phyloP scores from a whole-genome alignment of 2,113 vertebrate species.

The Sclerurus mexicanus region DNA sequence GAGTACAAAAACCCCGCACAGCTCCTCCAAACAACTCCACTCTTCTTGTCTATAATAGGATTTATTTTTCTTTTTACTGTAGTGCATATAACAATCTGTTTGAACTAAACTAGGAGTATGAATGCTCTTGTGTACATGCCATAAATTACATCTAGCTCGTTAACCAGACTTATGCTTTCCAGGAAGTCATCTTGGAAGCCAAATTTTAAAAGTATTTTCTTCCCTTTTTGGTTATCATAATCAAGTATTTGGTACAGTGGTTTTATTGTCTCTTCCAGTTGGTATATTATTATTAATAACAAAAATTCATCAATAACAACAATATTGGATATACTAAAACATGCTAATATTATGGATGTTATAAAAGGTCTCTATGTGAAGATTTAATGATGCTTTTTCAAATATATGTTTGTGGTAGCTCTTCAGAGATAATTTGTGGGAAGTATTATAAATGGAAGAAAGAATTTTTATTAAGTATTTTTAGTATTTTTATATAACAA shows the following conservation, averaged over 20 bases:
- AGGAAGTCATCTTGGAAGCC: neutral
- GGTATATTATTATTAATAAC: neutral
- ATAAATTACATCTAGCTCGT: neutral
- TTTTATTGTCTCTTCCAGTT: neutral
- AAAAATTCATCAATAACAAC: neutral
- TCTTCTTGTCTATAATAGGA: neutral
- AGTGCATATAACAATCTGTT: neutral
- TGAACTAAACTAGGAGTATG: neutral
- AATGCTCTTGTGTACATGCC: neutral
- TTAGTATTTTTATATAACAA: neutral
- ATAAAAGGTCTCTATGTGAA: neutral
- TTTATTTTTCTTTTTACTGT: neutral
- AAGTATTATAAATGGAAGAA: neutral
- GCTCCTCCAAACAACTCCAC: neutral
- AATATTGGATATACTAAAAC: neutral
- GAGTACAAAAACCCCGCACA: neutral
- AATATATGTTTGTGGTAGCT: neutral
- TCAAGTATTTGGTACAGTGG: neutral
- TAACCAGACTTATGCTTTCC: neutral
- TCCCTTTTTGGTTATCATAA: neutral
- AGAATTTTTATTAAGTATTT: neutral
- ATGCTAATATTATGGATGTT: neutral
- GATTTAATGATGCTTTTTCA: neutral
- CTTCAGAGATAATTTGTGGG: neutral
- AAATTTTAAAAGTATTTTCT: neutral